Evolutionary conservation across 2,113 vertebrate species (phyloP).

Genomic region (Scortum barcoo): DNA sequence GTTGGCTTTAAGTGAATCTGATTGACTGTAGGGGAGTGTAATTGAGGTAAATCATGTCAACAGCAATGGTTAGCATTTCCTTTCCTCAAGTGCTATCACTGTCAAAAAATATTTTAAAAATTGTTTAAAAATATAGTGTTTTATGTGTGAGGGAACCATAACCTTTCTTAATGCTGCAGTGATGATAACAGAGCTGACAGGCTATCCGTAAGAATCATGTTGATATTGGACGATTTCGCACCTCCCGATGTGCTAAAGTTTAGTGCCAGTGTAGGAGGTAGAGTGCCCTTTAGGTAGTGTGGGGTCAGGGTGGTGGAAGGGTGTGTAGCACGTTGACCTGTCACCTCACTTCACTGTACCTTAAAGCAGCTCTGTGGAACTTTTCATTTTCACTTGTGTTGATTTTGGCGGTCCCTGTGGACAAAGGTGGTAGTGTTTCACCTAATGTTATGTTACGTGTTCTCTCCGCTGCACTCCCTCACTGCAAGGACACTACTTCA

Average conservation of each 20-base stretch:
- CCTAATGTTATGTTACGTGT: too few species aligned
- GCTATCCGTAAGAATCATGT: neutral
- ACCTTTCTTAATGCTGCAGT: neutral
- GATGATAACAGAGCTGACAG: neutral
- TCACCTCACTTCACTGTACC: too few species aligned
- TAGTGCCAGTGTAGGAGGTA: neutral
- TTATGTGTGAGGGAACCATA: neutral
- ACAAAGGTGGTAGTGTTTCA: too few species aligned
- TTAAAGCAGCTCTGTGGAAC: too few species aligned
- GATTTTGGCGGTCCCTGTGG: too few species aligned
- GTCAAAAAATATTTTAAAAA: slow-evolving; percentile 7
- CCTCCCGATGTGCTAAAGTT: neutral
- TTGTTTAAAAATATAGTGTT: neutral
- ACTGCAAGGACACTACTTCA: too few species aligned
- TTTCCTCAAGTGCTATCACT: slow-evolving; percentile 1
- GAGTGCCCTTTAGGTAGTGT: neutral
- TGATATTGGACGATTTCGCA: neutral
- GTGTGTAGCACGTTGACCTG: neutral
- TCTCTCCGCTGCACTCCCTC: too few species aligned
- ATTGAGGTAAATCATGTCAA: slow-evolving; percentile 37
- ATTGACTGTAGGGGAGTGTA: slow-evolving; percentile 49
- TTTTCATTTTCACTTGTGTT: too few species aligned
- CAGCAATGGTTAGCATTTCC: slow-evolving; percentile 34
- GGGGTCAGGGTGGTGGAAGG: neutral
- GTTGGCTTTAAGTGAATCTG: slow-evolving; percentile 64